Percentiles rank a stretch among this genome's conserved stretches.
Conservation (phyloP, 2,888 invertebrate species). For the Camponotus fellah region DNA sequence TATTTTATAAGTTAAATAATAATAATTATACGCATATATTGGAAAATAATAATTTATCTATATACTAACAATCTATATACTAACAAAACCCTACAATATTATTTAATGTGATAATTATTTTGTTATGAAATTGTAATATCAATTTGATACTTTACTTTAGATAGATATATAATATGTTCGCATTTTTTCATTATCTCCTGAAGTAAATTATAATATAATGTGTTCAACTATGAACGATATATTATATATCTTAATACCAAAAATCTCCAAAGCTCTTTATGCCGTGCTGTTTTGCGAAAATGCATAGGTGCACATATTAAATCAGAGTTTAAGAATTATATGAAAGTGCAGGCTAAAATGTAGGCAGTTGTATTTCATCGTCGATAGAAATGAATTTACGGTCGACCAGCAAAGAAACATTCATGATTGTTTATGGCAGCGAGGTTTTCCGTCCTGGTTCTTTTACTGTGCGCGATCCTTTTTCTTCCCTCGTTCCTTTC, state of each 20-base stretch:
- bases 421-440: conserved; percentile 79
- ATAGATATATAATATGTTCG: background rate
- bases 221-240: conserved; percentile 12
- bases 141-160: background rate
- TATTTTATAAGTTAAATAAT: background rate
- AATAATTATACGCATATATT: background rate
- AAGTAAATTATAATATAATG: background rate
- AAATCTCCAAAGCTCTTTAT: background rate
- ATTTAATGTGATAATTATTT: conserved; percentile 3
- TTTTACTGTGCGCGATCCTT: background rate
- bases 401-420: conserved; percentile 71
- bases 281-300: conserved; percentile 6
- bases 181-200: background rate
- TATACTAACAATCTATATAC: background rate
- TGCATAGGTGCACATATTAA: conserved; percentile 48
- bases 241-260: conserved; percentile 30
- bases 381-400: conserved; percentile 80
- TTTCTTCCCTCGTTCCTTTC: conserved; percentile 30
- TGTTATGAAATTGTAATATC: conserved; percentile 2
- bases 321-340: conserved; percentile 58
- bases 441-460: conserved; percentile 49
- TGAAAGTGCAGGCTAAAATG: conserved; percentile 32
- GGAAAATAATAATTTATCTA: background rate
- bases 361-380: conserved; percentile 72
- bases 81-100: background rate